These are phyloP conservation scores for Zaprionus capensis DNA, from an alignment of 1,140 invertebrate genomes.

Conservation along the genomic window DNA sequence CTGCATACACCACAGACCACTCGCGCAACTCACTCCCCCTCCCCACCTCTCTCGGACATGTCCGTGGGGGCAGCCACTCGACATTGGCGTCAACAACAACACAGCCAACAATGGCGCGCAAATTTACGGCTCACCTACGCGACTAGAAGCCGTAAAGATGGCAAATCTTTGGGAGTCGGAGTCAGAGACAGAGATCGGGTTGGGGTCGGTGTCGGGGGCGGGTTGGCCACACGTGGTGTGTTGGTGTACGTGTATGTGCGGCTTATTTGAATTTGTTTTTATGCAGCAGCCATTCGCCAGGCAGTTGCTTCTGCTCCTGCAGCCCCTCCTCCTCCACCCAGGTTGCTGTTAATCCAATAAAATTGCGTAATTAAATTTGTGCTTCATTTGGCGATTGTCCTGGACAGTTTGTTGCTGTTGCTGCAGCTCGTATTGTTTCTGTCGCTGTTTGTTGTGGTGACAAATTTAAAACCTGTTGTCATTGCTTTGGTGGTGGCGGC, in stretches of 20 bases:
- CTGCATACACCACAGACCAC: not conserved
- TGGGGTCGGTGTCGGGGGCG: not conserved
- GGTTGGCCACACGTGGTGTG: conserved; percentile 38
- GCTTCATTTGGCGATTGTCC: conserved; percentile 80
- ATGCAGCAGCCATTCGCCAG: not conserved
- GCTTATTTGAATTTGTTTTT: conserved; percentile 78
- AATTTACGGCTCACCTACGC: conserved; percentile 80
- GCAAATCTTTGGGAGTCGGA: conserved; percentile 25
- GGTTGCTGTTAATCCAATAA: conserved; percentile 79
- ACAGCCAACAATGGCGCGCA: conserved; percentile 70
- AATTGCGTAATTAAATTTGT: conserved; percentile 82
- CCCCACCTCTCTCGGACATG: not conserved
- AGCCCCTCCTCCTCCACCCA: conserved; percentile 17
- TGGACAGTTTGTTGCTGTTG: conserved; percentile 39
- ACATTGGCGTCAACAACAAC: conserved; percentile 74
- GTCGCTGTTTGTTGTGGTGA: conserved; percentile 70
- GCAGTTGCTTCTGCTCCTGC: conserved; percentile 1
- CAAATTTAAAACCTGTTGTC: conserved; percentile 79
- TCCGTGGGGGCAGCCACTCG: conserved; percentile 34
- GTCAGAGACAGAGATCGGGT: not conserved
- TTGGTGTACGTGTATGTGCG: conserved; percentile 45
- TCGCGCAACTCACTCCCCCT: too few species aligned
- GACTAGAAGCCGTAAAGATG: conserved; percentile 63
- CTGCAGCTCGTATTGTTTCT: conserved; percentile 30
- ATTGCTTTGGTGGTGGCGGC: conserved; percentile 8